Base-by-base conservation (phyloP, 2,888 invertebrate species). In the Epirrhoe alternata region DNA sequence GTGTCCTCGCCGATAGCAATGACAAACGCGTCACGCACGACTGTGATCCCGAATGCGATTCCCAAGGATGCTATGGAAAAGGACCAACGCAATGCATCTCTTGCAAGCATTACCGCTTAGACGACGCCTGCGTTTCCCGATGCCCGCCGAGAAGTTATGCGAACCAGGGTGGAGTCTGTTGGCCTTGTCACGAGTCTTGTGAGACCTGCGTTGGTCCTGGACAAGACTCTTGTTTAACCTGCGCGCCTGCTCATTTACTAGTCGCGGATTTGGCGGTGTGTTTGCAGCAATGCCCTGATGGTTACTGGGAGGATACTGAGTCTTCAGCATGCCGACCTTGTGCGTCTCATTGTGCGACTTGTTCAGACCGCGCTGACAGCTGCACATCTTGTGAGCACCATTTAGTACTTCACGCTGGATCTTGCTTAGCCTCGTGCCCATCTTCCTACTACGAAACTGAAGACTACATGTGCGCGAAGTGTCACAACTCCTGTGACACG, bases 371-470 rank as follows among this genome's bases (percentile, higher is more conserved):
- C 71, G 96, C 97, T 5, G 96, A 97, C 77, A 95, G 95, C 72
- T 98, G 98, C 81, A 97, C 96, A 49, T 97, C 97, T 74, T 98
- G 98, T 85, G 97, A 97, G 79, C 97, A 97, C 86, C 97, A 98
- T 82, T 92, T 98, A 70, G 96, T 98, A 57, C 95, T 98, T 80
- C 96, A 96, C 83, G 96, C 96, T 72, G 96, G 96, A 78, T 96
- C 96, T 77, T 98, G 98, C 87, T 94, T 97, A 76, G 96, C 97
- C 6, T 95, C 97, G 0, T 98, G 98, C 88, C 98, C 98, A 0
- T 83, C 95, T 14, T 95, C 96, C 73, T 97, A 96, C 51, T 98
- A 95, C 82, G 98, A 98, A 89, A 97, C 97, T 1, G 97, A 97
- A 79, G 97, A 98, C 85, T 97, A 97, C 87, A 95, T 95, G 94